Evolutionary conservation across 37 sponge, comb jelly and placozoan genomes (phyloP).

Genomic region (Chondrilla cf. caribensis): DNA sequence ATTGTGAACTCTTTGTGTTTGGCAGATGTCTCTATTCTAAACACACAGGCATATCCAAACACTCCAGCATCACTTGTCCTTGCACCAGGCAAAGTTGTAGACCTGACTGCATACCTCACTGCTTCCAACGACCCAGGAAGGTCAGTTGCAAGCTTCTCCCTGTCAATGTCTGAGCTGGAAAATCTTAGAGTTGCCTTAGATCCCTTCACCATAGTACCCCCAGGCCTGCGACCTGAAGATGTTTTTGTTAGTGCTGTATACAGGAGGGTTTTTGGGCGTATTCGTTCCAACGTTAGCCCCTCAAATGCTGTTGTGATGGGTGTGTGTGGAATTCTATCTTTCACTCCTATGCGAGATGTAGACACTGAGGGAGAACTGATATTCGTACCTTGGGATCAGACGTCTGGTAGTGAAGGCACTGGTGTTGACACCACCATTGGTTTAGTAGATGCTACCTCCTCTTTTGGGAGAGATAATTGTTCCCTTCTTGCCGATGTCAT

Average conservation of each 20-base stretch:
- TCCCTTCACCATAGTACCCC: neutral
- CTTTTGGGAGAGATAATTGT: constrained; percentile 46
- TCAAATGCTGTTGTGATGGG: constrained; percentile 19
- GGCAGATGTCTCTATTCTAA: neutral
- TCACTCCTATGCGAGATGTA: constrained; percentile 25
- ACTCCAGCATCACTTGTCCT: neutral
- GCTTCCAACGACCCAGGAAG: neutral
- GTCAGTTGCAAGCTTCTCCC: neutral
- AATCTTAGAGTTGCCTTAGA: neutral
- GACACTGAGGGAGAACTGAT: constrained; percentile 20
- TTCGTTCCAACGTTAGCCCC: neutral
- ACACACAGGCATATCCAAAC: neutral
- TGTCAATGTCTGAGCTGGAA: neutral
- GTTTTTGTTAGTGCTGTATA: too few relatives aligned
- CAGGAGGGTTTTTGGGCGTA: too few relatives aligned
- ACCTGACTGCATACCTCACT: neutral
- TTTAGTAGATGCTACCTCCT: constrained; percentile 3
- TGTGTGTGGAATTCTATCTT: constrained; percentile 39
- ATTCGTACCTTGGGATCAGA: constrained; percentile 64
- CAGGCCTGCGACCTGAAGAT: neutral
- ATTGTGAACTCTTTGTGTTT: neutral
- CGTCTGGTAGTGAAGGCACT: constrained; percentile 23
- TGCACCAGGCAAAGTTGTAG: neutral
- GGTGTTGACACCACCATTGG: constrained; percentile 42
- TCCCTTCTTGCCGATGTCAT: constrained; percentile 22